Evolutionary conservation across 2,888 invertebrate genomes (phyloP).

Genomic region (Megamerina dolium): DNA sequence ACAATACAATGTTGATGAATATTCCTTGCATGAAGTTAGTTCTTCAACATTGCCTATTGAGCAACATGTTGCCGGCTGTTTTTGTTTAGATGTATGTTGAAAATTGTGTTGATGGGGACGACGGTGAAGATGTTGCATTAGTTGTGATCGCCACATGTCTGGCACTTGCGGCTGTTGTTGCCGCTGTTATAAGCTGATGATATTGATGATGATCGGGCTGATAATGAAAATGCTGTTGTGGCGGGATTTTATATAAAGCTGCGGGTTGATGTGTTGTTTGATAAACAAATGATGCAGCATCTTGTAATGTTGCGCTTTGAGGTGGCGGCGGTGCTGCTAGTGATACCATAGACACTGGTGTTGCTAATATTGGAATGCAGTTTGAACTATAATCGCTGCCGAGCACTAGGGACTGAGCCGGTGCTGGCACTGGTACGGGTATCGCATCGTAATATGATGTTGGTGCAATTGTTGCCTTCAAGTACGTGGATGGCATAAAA

Average conservation of each 20-base stretch:
- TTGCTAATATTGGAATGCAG: slow-evolving; percentile 42
- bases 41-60: not conserved
- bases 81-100: not conserved
- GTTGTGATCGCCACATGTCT: too few species aligned
- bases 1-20: not conserved
- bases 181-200: slow-evolving; percentile 2
- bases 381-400: slow-evolving; percentile 41
- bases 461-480: slow-evolving; percentile 32
- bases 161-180: slow-evolving; percentile 21
- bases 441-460: slow-evolving; percentile 3
- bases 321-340: slow-evolving; percentile 9
- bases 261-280: slow-evolving; percentile 15
- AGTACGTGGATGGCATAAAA: slow-evolving; percentile 26
- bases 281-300: slow-evolving; percentile 1
- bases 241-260: too few species aligned
- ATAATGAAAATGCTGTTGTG: slow-evolving; percentile 24
- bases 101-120: slow-evolving; percentile 16
- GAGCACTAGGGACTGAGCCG: slow-evolving; percentile 34
- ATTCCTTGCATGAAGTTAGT: too few species aligned
- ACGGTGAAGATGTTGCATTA: slow-evolving; percentile 19
- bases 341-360: slow-evolving; percentile 18
- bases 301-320: slow-evolving; percentile 27
- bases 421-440: slow-evolving; percentile 10
- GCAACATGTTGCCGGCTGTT: slow-evolving; percentile 3
- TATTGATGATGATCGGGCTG: slow-evolving; percentile 26